Percentiles rank a stretch among this genome's conserved stretches.
Conservation (phyloP, 64 coral and sea anemone species). For the Montipora sp. region DNA sequence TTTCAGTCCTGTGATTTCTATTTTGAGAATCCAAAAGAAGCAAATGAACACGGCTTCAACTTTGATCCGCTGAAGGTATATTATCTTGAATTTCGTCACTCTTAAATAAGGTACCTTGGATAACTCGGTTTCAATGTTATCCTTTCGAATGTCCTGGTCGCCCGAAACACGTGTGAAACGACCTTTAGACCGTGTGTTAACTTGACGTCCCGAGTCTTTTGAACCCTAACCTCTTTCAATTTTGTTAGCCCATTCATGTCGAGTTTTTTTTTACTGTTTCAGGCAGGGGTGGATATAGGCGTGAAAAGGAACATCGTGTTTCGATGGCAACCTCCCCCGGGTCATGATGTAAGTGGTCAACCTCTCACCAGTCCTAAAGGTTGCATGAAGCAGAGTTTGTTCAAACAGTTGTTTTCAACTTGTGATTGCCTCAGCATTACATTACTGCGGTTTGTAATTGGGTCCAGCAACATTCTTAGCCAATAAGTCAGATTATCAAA, state of each 20-base stretch:
- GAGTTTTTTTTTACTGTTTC: not conserved
- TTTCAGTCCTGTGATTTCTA: conserved; percentile 90
- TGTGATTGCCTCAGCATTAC: no score
- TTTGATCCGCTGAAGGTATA: conserved; percentile 97
- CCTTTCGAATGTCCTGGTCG: no score
- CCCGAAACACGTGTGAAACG: no score
- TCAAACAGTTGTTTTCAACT: not conserved
- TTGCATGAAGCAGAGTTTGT: not conserved
- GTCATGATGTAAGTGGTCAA: conserved; percentile 78
- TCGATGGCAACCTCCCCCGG: conserved; percentile 88
- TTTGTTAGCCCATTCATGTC: not conserved
- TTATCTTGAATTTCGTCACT: not conserved
- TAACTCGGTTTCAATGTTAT: no score
- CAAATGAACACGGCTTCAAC: conserved; percentile 89
- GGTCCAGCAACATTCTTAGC: no score
- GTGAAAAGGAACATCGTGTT: conserved; percentile 78
- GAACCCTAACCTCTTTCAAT: no score
- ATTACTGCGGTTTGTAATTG: no score
- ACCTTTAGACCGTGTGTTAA: no score
- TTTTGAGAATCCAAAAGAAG: conserved; percentile 97
- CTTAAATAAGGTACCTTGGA: no score
- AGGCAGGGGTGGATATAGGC: conserved; percentile 95
- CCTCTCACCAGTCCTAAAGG: not conserved
- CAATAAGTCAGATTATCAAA: no score
- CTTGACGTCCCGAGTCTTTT: no score